Conservation (phyloP, 2,888 invertebrate genomes). For the Hartigia nigra region DNA sequence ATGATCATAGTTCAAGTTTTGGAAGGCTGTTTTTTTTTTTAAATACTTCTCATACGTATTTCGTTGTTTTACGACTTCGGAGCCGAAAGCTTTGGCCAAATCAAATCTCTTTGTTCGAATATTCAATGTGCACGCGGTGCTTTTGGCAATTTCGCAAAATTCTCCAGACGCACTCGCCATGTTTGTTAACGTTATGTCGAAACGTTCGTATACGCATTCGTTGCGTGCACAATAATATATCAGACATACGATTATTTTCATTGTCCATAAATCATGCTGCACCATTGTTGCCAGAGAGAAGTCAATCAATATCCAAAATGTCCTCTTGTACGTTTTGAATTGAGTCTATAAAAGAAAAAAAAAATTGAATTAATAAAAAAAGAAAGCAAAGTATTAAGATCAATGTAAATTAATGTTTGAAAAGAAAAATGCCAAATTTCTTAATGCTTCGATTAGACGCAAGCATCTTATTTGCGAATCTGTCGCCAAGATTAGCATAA, state of each 20-base stretch:
- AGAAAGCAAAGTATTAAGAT: neutral
- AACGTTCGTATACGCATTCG: neutral
- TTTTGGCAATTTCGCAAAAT: constrained; percentile 45
- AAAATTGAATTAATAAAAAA: neutral
- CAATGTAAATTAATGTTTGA: neutral
- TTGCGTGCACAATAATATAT: neutral
- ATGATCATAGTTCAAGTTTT: neutral
- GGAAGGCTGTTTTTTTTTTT: constrained; percentile 20
- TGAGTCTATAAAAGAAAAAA: neutral
- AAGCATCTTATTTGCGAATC: neutral
- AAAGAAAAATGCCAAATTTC: neutral
- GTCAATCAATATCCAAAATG: neutral
- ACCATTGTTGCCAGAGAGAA: neutral
- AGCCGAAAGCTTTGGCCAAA: constrained; percentile 15
- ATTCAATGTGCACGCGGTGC: constrained; percentile 13
- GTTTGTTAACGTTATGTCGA: neutral
- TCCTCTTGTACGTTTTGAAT: neutral
- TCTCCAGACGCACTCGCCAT: constrained; percentile 33
- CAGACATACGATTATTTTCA: neutral
- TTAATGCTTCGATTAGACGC: neutral
- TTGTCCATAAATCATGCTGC: neutral
- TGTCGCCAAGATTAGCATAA: neutral
- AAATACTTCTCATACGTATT: constrained; percentile 29
- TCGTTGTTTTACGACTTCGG: constrained; percentile 33
- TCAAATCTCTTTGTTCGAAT: constrained; percentile 34